Conservation (phyloP, 2,113 vertebrate genomes). For the Bufo bufo region DNA sequence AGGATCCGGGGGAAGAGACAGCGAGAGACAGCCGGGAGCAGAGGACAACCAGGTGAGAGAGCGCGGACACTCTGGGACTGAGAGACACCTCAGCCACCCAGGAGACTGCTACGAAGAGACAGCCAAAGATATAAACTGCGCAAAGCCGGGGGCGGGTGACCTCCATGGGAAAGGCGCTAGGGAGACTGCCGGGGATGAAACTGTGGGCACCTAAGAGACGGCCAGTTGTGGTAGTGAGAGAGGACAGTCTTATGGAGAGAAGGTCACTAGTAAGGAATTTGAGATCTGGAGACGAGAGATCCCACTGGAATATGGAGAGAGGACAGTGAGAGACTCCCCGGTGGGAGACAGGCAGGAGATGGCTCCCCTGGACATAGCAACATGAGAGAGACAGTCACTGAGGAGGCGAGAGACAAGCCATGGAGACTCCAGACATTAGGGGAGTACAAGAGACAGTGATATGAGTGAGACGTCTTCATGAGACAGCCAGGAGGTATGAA, state of each 20-base stretch:
- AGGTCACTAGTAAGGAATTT: neutral
- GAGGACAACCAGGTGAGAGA: constrained; percentile 38
- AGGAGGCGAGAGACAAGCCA: neutral
- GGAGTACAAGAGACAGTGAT: no score
- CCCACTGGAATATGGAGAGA: no score
- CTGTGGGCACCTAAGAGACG: neutral
- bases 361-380: neutral
- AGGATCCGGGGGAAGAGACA: constrained; percentile 56
- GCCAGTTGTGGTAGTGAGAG: neutral
- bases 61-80: neutral
- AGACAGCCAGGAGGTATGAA: neutral
- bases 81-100: neutral
- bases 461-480: no score
- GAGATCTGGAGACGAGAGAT: no score
- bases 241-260: neutral
- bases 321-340: neutral
- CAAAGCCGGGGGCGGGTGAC: neutral
- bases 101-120: neutral
- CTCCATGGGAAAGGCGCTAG: neutral
- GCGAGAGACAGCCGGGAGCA: constrained; percentile 39
- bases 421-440: no score
- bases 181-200: neutral
- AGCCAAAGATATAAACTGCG: neutral
- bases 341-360: neutral
- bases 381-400: neutral